phyloP scores from a whole-genome alignment of 2,888 invertebrate species.

The Alentia gelatinosa region DNA sequence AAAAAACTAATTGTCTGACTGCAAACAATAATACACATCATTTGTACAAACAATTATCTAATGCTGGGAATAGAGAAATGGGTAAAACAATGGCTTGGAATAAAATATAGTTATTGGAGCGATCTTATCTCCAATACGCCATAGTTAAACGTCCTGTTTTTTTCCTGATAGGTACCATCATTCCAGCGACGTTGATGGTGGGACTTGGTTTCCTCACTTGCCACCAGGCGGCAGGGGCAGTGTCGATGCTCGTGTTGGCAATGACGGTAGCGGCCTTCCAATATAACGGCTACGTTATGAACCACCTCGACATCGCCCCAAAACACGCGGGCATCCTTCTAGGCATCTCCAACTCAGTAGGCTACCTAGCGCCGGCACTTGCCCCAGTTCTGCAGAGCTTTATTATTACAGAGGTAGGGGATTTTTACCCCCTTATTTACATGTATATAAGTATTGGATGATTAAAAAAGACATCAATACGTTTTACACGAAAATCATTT shows the following conservation, averaged over 20 bases:
- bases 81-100: too few relatives aligned
- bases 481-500: too few relatives aligned
- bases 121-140: too few relatives aligned
- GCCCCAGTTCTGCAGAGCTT: constrained; percentile 75
- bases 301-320: constrained; percentile 80
- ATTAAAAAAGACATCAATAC: too few relatives aligned
- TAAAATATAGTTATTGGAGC: too few relatives aligned
- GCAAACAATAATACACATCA: too few relatives aligned
- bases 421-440: too few relatives aligned
- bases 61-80: too few relatives aligned
- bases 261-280: constrained; percentile 74
- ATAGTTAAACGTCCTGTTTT: too few relatives aligned
- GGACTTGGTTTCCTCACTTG: constrained; percentile 78
- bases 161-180: constrained; percentile 70
- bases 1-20: too few relatives aligned
- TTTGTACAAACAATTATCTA: too few relatives aligned
- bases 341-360: constrained; percentile 78
- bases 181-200: constrained; percentile 74
- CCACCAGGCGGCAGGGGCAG: constrained; percentile 71
- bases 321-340: constrained; percentile 78
- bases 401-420: constrained; percentile 70
- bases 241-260: constrained; percentile 74
- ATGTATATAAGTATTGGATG: too few relatives aligned
- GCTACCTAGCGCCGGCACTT: constrained; percentile 75
- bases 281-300: constrained; percentile 79